A percentile compares a stretch with the other conserved stretches of the same genome.
Evolutionary conservation across 1,140 invertebrate species (phyloP).

Genomic region (Bombus sibiricus): DNA sequence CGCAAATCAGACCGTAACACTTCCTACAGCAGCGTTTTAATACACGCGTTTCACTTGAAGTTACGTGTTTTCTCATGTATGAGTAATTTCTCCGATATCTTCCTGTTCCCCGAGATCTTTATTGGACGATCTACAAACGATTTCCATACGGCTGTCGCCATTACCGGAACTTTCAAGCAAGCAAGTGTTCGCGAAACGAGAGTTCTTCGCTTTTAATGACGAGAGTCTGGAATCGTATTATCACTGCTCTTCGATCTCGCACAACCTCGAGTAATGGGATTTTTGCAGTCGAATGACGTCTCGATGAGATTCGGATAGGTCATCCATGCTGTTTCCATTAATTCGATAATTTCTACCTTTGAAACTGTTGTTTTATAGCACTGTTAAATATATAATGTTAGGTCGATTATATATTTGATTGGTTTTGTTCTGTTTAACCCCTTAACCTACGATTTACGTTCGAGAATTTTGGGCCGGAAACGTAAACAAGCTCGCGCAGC

Average conservation of each 20-base stretch:
- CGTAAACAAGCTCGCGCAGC: too few relatives aligned
- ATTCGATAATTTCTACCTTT: neutral
- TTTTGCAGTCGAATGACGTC: neutral
- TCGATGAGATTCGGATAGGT: too few relatives aligned
- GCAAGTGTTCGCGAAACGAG: neutral
- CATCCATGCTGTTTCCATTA: neutral
- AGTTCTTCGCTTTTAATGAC: conserved; percentile 7
- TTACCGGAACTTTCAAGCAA: neutral
- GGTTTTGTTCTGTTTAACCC: neutral
- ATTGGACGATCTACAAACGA: neutral
- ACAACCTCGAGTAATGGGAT: neutral
- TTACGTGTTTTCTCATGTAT: neutral
- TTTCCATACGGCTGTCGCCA: neutral
- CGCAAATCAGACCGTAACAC: conserved; percentile 44
- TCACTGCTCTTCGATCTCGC: neutral
- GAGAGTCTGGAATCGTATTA: neutral
- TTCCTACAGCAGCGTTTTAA: conserved; percentile 3
- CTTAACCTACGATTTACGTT: too few relatives aligned
- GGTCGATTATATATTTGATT: neutral
- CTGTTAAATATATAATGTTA: neutral
- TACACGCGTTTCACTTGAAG: neutral
- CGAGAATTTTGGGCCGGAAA: too few relatives aligned
- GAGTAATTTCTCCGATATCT: conserved; percentile 14
- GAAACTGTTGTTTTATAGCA: neutral
- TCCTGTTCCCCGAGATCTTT: neutral